phyloP scores from a whole-genome alignment of 2,888 invertebrate genomes.

The Mesorhabditis spiculigera region DNA sequence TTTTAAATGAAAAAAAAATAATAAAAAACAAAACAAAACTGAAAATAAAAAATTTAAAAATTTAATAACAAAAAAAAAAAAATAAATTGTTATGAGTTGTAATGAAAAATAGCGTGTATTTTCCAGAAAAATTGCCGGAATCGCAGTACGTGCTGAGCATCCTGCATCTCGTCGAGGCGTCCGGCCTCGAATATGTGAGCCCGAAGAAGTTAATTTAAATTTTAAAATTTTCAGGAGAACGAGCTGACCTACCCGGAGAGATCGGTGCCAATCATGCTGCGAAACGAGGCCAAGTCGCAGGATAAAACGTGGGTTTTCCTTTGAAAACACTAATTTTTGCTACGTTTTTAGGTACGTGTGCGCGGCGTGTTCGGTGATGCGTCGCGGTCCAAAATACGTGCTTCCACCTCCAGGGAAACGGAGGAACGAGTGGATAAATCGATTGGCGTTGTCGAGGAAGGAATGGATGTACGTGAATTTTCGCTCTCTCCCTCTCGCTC shows the following conservation, averaged over 20 bases:
- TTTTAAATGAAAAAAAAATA: too few species aligned
- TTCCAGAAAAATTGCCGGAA: background rate
- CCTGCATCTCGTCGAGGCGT: background rate
- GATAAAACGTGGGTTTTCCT: background rate
- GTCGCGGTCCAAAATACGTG: background rate
- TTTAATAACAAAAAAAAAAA: too few species aligned
- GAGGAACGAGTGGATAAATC: background rate
- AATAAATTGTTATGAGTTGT: too few species aligned
- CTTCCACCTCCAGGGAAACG: background rate
- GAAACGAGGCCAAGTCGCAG: background rate
- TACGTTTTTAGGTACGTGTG: background rate
- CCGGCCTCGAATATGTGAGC: background rate
- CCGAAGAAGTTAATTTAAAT: background rate
- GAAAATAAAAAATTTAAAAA: too few species aligned
- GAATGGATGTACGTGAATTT: background rate
- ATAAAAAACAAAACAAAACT: too few species aligned
- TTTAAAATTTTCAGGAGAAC: background rate
- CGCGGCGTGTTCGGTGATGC: background rate
- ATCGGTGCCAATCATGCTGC: background rate
- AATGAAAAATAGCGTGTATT: too few species aligned
- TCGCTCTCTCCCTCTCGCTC: background rate
- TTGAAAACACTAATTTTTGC: too few species aligned
- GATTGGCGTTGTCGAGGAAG: constrained; percentile 6
- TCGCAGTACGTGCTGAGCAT: background rate
- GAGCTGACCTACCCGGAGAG: background rate